A percentile compares a stretch with the other conserved stretches of the same genome.
phyloP scores from a whole-genome alignment of 1,140 invertebrate genomes.

The Bombus picipes region DNA sequence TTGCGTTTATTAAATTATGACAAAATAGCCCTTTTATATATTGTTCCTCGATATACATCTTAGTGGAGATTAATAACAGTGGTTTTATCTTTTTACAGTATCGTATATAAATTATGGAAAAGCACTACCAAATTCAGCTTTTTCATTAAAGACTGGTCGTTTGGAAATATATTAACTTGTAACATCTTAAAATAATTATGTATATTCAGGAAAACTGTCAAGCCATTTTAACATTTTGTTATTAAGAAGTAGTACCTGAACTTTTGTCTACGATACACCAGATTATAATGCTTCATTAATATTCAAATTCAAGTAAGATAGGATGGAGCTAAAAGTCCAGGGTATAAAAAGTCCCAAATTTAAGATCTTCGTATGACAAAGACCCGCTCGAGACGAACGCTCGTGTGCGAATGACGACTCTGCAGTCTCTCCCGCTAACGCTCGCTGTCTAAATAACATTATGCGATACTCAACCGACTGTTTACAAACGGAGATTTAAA shows the following conservation, averaged over 20 bases:
- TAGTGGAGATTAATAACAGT: slow-evolving; percentile 50
- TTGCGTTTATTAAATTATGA: slow-evolving; percentile 48
- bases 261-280: slow-evolving; percentile 52
- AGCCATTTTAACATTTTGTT: slow-evolving; percentile 29
- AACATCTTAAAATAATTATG: slow-evolving; percentile 35
- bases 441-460: too few species aligned
- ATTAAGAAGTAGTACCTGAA: slow-evolving; percentile 42
- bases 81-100: slow-evolving; percentile 50
- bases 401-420: too few species aligned
- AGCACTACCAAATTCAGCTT: slow-evolving; percentile 30
- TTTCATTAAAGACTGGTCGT: slow-evolving; percentile 6
- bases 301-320: slow-evolving; percentile 6
- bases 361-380: too few species aligned
- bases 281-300: slow-evolving; percentile 37
- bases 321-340: too few species aligned
- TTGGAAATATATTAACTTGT: slow-evolving; percentile 20
- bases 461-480: too few species aligned
- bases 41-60: slow-evolving; percentile 21
- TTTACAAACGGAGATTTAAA: too few species aligned
- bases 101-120: slow-evolving; percentile 26
- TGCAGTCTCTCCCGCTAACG: too few species aligned
- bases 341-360: too few species aligned
- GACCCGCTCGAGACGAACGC: too few species aligned
- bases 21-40: slow-evolving; percentile 50
- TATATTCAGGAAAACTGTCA: slow-evolving; percentile 48